These are phyloP conservation scores for Trachelus stipa DNA, from an alignment of 2,888 invertebrate species.

Conservation along the genomic window DNA sequence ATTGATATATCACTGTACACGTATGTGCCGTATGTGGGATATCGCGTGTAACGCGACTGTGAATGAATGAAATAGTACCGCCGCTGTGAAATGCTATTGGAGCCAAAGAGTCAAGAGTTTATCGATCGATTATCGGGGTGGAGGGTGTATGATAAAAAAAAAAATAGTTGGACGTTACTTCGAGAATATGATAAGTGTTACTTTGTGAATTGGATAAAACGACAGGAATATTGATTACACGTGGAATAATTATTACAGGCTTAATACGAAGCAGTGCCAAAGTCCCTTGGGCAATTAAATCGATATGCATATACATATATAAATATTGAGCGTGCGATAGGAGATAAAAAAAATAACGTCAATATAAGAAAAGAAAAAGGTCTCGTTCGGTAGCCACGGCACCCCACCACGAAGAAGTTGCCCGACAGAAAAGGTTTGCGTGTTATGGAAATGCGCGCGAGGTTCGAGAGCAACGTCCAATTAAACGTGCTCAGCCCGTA, in stretches of 20 bases:
- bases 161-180: not conserved
- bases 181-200: not conserved
- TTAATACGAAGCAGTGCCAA: not conserved
- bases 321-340: not conserved
- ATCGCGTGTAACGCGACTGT: not conserved
- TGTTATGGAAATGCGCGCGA: conserved; percentile 7
- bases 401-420: not conserved
- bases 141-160: not conserved
- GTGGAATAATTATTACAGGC: not conserved
- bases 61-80: not conserved
- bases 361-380: too few species aligned
- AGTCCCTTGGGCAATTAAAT: not conserved
- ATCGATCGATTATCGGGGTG: not conserved
- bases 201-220: not conserved
- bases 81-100: not conserved
- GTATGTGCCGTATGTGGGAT: not conserved
- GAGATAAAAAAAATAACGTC: not conserved
- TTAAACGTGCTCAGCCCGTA: conserved; percentile 40
- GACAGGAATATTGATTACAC: not conserved
- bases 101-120: not conserved
- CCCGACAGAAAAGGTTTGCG: not conserved
- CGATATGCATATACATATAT: not conserved
- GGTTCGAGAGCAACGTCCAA: conserved; percentile 36
- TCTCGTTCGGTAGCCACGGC: not conserved
- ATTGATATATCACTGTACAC: not conserved